A percentile compares a stretch with the other conserved stretches of the same genome.
phyloP scores from a whole-genome alignment of 1,140 invertebrate species.

The Melipona quadrifasciata region DNA sequence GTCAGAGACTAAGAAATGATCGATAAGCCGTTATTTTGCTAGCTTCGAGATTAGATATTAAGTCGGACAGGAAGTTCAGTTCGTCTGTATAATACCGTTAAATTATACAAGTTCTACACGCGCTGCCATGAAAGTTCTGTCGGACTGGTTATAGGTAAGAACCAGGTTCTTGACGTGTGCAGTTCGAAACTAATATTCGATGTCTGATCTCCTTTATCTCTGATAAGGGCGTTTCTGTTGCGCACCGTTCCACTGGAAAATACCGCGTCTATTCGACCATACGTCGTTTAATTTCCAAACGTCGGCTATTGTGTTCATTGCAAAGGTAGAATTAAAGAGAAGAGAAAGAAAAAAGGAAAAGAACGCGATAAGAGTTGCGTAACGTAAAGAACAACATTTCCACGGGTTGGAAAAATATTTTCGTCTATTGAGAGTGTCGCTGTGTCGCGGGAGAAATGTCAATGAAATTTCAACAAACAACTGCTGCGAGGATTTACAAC shows the following conservation, averaged over 20 bases:
- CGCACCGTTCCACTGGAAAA: neutral
- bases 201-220: conserved; percentile 24
- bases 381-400: neutral
- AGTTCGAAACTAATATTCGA: conserved; percentile 37
- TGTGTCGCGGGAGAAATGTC: neutral
- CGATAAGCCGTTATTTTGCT: conserved; percentile 9
- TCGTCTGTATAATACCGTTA: conserved; percentile 13
- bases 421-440: neutral
- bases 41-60: conserved; percentile 9
- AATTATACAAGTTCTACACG: conserved; percentile 16
- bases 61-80: neutral
- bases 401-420: neutral
- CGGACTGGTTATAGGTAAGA: conserved; percentile 8
- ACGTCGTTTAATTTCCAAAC: neutral
- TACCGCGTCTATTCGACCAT: neutral
- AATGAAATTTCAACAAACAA: neutral
- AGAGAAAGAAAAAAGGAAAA: too few relatives aligned
- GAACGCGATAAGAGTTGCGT: too few relatives aligned
- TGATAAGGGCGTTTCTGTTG: neutral
- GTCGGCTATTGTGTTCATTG: neutral
- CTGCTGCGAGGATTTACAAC: neutral
- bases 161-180: conserved; percentile 13
- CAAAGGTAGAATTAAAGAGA: neutral
- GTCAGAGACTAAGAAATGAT: neutral
- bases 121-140: neutral